phyloP scores from a whole-genome alignment of 2,888 invertebrate genomes.

The Eilema caniola region DNA sequence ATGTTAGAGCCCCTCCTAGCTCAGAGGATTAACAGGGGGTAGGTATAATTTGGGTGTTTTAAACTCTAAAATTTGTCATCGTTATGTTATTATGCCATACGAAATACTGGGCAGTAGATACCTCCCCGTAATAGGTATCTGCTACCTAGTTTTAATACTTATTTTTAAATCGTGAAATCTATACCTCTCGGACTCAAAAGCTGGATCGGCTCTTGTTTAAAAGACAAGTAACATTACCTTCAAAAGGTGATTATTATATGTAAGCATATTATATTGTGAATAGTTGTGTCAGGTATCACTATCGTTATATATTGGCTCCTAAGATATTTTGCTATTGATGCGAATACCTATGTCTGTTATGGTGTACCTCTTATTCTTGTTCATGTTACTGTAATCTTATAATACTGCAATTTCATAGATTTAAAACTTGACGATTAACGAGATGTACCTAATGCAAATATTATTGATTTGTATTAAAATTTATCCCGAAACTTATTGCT shows the following conservation, averaged over 20 bases:
- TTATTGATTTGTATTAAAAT: slow-evolving; percentile 84
- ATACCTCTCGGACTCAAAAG: slow-evolving; percentile 4
- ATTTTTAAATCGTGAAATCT: not conserved
- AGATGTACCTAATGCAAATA: slow-evolving; percentile 81
- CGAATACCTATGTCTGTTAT: slow-evolving; percentile 70
- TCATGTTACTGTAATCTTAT: slow-evolving; percentile 86
- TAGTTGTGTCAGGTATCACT: slow-evolving; percentile 54
- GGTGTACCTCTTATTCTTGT: slow-evolving; percentile 77
- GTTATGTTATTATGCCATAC: not conserved
- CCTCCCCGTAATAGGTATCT: not conserved
- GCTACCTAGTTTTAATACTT: not conserved
- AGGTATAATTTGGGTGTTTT: not conserved
- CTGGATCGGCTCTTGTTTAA: not conserved
- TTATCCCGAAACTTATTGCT: slow-evolving; percentile 85
- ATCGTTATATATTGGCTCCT: slow-evolving; percentile 54
- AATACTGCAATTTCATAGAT: slow-evolving; percentile 82
- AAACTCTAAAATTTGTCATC: not conserved
- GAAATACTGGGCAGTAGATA: not conserved
- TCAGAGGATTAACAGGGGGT: not conserved
- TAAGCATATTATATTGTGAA: slow-evolving; percentile 49
- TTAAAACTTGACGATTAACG: slow-evolving; percentile 81
- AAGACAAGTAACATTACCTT: slow-evolving; percentile 52
- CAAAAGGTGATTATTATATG: slow-evolving; percentile 35
- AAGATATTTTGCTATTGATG: slow-evolving; percentile 71
- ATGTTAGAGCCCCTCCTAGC: not conserved